These are phyloP conservation scores for Pampus argenteus DNA, from an alignment of 2,797 vertebrate species.

Conservation along the genomic window DNA sequence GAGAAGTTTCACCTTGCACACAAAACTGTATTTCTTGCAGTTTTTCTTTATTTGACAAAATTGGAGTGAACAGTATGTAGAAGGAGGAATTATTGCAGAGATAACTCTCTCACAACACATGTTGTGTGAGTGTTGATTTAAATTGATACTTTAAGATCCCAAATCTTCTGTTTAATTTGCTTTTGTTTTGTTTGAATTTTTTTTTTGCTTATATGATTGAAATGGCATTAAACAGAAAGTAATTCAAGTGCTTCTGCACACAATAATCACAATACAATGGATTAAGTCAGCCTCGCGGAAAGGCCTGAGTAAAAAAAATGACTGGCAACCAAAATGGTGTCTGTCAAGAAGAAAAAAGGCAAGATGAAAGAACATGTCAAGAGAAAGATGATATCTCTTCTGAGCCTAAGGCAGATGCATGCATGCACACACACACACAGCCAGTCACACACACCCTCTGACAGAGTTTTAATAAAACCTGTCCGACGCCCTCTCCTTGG, in stretches of 20 bases:
- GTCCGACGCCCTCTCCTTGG: slow-evolving; percentile 79
- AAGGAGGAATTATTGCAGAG: neutral
- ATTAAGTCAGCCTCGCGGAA: slow-evolving; percentile 63
- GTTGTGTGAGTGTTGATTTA: neutral
- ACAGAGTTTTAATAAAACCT: slow-evolving; percentile 88
- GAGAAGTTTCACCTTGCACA: no score
- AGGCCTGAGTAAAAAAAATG: slow-evolving; percentile 58
- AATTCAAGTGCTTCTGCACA: slow-evolving; percentile 46
- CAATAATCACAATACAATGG: slow-evolving; percentile 63
- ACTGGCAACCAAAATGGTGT: slow-evolving; percentile 79
- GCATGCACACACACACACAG: slow-evolving; percentile 37
- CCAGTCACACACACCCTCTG: slow-evolving; percentile 68
- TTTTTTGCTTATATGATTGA: slow-evolving; percentile 41
- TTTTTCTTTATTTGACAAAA: no score
- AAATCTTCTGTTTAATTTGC: slow-evolving; percentile 7
- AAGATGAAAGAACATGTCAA: slow-evolving; percentile 85
- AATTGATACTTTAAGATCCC: neutral
- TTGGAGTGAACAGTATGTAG: no score
- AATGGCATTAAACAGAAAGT: slow-evolving; percentile 40
- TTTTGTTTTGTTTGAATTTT: slow-evolving; percentile 17
- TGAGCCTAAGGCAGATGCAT: slow-evolving; percentile 72
- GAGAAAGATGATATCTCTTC: slow-evolving; percentile 83
- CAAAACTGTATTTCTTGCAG: no score
- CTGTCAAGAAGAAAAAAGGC: slow-evolving; percentile 81
- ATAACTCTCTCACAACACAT: neutral